Evolutionary conservation across 1,140 invertebrate genomes (phyloP).

Genomic region (Drosophila parabipectinata): DNA sequence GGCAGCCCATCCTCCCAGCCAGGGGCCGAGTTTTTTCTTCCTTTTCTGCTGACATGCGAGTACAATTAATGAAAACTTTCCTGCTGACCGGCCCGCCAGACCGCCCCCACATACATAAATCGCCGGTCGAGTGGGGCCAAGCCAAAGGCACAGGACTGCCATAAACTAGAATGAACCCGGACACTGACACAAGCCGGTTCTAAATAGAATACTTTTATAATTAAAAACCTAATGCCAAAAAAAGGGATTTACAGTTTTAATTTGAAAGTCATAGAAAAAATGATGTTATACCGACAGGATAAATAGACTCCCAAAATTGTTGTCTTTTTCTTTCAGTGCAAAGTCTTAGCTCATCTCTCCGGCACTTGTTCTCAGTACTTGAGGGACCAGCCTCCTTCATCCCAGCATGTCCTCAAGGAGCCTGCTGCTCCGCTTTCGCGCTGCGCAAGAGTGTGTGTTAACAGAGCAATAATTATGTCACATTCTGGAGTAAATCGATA

Average conservation of each 20-base stretch:
- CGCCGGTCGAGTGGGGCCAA: slow-evolving; percentile 47
- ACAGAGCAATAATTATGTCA: slow-evolving; percentile 78
- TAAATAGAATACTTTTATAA: not conserved
- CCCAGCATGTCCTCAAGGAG: slow-evolving; percentile 28
- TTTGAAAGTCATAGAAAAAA: too few species aligned
- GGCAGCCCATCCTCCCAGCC: not conserved
- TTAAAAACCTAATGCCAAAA: not conserved
- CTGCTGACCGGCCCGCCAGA: slow-evolving; percentile 32
- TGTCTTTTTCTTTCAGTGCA: slow-evolving; percentile 11
- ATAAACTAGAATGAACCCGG: slow-evolving; percentile 53
- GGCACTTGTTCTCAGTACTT: slow-evolving; percentile 64
- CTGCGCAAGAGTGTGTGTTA: slow-evolving; percentile 36
- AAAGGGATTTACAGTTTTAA: not conserved
- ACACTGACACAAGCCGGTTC: slow-evolving; percentile 17
- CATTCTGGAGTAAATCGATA: slow-evolving; percentile 67
- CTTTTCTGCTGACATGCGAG: slow-evolving; percentile 57
- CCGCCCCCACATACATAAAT: slow-evolving; percentile 51
- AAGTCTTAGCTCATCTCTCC: slow-evolving; percentile 23
- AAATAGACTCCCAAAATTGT: too few species aligned
- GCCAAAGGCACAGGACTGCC: slow-evolving; percentile 51
- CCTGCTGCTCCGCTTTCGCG: slow-evolving; percentile 32
- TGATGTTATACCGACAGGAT: too few species aligned
- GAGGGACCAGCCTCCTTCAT: slow-evolving; percentile 28
- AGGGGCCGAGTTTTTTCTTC: slow-evolving; percentile 1
- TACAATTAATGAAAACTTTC: slow-evolving; percentile 63